Conservation (phyloP, 53 echinoderm and acorn worm genomes). For the Astropecten irregularis region DNA sequence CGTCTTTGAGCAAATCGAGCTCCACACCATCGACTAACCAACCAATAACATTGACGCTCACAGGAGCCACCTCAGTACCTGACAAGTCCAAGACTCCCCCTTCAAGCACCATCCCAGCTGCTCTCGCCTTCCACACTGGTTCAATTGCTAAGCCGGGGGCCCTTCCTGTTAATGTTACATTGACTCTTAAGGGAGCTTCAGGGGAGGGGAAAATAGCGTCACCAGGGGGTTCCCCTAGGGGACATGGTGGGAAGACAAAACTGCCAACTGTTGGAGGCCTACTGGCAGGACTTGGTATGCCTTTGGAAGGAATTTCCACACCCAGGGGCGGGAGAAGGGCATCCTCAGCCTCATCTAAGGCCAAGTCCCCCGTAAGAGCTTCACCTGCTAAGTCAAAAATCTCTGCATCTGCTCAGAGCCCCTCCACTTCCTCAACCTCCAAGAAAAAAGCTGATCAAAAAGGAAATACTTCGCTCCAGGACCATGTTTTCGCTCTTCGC, state of each 20-base stretch:
- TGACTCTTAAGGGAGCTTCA: constrained; percentile 47
- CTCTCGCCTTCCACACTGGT: constrained; percentile 29
- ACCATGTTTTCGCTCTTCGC: constrained; percentile 4
- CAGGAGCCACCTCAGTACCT: constrained; percentile 7
- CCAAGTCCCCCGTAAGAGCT: constrained; percentile 25
- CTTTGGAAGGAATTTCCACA: constrained; percentile 16
- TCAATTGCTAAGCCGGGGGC: constrained; percentile 14
- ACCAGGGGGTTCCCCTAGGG: not conserved
- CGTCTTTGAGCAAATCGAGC: not conserved
- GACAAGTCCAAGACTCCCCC: constrained; percentile 36
- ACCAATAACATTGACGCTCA: constrained; percentile 40
- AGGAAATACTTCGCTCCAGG: not conserved
- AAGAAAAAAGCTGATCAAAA: not conserved
- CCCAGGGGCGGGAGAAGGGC: not conserved
- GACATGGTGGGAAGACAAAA: constrained; percentile 21
- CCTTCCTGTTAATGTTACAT: constrained; percentile 39
- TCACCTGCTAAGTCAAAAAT: not conserved
- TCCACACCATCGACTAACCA: not conserved
- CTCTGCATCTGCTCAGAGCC: not conserved
- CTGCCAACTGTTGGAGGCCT: constrained; percentile 57
- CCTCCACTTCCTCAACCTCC: not conserved
- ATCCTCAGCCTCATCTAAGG: constrained; percentile 22
- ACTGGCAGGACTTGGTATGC: constrained; percentile 46
- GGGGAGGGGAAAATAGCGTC: not conserved
- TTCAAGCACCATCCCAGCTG: constrained; percentile 4